Evolutionary conservation across 2,797 vertebrate genomes (phyloP).

Genomic region (Morus bassanus): DNA sequence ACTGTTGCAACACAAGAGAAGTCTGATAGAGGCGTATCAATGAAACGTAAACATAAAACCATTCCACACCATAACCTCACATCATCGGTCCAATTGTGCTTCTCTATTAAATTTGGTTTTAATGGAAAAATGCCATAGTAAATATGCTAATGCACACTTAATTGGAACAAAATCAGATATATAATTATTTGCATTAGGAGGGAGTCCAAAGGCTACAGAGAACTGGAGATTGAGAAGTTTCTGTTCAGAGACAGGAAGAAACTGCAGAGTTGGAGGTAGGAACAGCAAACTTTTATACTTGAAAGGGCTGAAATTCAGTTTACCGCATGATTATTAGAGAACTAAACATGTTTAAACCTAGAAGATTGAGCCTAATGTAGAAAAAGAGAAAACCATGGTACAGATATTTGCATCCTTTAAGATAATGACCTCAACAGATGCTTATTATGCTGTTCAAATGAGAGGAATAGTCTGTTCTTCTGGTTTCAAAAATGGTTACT

Average conservation of each 20-base stretch:
- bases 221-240: not conserved
- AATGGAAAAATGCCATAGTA: not conserved
- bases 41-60: not conserved
- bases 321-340: not conserved
- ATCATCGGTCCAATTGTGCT: not conserved
- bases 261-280: not conserved
- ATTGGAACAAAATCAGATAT: not conserved
- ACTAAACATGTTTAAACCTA: not conserved
- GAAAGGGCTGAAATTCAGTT: not conserved
- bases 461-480: not conserved
- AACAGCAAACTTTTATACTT: not conserved
- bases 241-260: not conserved
- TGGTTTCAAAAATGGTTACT: not conserved
- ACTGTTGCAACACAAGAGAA: not conserved
- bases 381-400: not conserved
- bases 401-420: not conserved
- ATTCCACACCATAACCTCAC: not conserved
- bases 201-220: not conserved
- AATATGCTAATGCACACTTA: not conserved
- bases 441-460: not conserved
- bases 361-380: not conserved
- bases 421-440: not conserved
- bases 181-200: not conserved
- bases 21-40: not conserved
- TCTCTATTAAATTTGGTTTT: not conserved